Evolutionary conservation across 2,113 vertebrate species (phyloP).

Genomic region (Eolophus roseicapilla): DNA sequence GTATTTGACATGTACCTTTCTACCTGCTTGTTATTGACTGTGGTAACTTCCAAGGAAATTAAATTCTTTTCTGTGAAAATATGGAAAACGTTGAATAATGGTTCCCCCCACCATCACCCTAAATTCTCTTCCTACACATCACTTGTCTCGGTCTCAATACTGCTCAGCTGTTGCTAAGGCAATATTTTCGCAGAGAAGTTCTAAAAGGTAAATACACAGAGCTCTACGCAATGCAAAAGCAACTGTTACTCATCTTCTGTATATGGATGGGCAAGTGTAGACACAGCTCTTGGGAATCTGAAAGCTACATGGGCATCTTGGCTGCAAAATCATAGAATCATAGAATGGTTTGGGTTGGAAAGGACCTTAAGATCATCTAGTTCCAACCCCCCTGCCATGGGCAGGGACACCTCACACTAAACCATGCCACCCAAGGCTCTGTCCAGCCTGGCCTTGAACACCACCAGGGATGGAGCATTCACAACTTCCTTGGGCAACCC

Average conservation of each 20-base stretch:
- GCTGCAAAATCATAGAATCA: not conserved
- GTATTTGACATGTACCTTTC: not conserved
- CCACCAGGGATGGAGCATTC: too few species aligned
- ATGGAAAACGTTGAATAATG: not conserved
- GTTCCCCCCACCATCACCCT: not conserved
- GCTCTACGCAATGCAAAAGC: not conserved
- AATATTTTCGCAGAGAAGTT: not conserved
- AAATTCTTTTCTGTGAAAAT: not conserved
- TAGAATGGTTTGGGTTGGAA: too few species aligned
- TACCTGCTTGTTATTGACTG: not conserved
- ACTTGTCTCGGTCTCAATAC: not conserved
- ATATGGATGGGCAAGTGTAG: rapidly evolving
- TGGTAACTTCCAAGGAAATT: not conserved
- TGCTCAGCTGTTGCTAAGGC: not conserved
- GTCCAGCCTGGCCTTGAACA: too few species aligned
- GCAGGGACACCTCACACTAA: too few species aligned
- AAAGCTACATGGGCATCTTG: not conserved
- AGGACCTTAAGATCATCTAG: too few species aligned
- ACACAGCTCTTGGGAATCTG: not conserved
- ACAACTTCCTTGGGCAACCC: too few species aligned
- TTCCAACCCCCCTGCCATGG: too few species aligned
- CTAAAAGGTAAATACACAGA: not conserved
- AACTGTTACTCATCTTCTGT: not conserved
- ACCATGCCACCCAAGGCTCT: too few species aligned
- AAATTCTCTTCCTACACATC: not conserved